Percentiles rank a stretch among this genome's conserved stretches.
These are phyloP conservation scores for Elachura formosa DNA, from an alignment of 2,113 vertebrate genomes.

Conservation along the genomic window DNA sequence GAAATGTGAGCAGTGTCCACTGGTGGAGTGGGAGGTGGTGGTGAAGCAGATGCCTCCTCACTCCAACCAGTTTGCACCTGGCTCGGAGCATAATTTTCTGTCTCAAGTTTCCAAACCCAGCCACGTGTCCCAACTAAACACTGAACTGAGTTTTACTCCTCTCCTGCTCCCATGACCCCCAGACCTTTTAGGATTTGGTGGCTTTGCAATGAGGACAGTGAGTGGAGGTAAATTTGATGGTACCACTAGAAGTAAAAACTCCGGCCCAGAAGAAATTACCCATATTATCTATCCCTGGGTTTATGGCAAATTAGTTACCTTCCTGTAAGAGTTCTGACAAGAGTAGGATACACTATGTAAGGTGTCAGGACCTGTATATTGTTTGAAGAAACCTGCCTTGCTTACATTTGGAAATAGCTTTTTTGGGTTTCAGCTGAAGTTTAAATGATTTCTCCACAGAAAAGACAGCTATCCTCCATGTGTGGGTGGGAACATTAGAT, in stretches of 20 bases:
- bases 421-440: not conserved
- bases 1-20: not conserved
- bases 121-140: not conserved
- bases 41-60: not conserved
- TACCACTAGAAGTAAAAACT: not conserved
- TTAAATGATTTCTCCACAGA: not conserved
- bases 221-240: not conserved
- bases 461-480: not conserved
- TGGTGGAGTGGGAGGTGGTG: not conserved
- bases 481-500: not conserved
- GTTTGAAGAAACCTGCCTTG: not conserved
- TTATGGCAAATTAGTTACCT: not conserved
- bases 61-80: not conserved
- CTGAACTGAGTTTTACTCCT: not conserved
- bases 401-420: not conserved
- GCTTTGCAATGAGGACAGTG: not conserved
- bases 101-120: not conserved
- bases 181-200: not conserved
- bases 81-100: not conserved
- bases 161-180: not conserved
- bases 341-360: not conserved
- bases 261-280: not conserved
- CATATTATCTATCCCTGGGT: not conserved
- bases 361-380: not conserved
- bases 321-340: not conserved